These are phyloP conservation scores for Trichogramma evanescens DNA, from an alignment of 2,888 invertebrate genomes.

Conservation along the genomic window DNA sequence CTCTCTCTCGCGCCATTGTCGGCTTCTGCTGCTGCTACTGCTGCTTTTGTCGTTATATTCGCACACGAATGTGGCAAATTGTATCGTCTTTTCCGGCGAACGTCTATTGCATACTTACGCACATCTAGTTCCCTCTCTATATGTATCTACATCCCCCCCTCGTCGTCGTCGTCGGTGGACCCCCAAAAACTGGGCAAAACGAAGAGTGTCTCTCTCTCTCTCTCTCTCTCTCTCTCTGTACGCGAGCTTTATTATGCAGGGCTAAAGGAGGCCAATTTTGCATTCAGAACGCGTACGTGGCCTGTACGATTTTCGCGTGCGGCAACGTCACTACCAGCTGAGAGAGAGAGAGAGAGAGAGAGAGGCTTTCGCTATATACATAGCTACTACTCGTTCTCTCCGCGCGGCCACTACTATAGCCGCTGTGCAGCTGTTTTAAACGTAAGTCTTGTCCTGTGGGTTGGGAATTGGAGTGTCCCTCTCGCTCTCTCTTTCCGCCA, in stretches of 20 bases:
- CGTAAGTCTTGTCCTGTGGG: no score
- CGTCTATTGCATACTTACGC: constrained; percentile 12
- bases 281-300: constrained; percentile 3
- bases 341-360: no score
- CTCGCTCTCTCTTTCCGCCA: no score
- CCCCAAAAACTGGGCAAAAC: neutral
- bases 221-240: no score
- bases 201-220: neutral
- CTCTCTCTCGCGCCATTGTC: constrained; percentile 33
- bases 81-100: constrained; percentile 32
- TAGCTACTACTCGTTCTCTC: no score
- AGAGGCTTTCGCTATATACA: no score
- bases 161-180: neutral
- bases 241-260: neutral
- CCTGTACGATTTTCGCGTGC: constrained; percentile 4
- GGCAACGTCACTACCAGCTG: no score
- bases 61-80: constrained; percentile 36
- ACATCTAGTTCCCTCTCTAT: neutral
- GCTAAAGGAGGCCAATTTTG: neutral
- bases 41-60: constrained; percentile 31
- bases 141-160: neutral
- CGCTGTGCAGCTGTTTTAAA: no score
- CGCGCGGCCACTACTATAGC: no score
- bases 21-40: constrained; percentile 40
- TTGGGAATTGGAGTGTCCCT: no score